Conservation (phyloP, 1,140 invertebrate species). For the Lepidostoma basale region DNA sequence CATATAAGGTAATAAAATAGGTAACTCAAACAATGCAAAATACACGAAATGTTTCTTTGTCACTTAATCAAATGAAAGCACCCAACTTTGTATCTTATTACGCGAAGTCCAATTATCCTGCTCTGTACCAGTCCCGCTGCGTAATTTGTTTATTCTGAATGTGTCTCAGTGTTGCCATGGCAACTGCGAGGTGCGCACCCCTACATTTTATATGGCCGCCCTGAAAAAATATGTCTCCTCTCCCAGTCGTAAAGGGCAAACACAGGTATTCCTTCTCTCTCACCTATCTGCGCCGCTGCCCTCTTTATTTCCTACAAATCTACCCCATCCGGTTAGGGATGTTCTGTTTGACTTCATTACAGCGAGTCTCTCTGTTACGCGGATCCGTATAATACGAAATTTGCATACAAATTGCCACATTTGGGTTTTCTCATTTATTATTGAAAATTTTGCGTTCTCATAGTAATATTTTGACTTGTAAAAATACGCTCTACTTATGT, state of each 20-base stretch:
- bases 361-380: neutral
- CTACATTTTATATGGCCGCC: constrained; percentile 39
- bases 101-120: constrained; percentile 6
- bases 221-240: constrained; percentile 45
- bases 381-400: neutral
- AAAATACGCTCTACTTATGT: too few relatives aligned
- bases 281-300: constrained; percentile 7
- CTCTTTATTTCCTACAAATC: constrained; percentile 29
- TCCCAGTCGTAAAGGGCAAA: constrained; percentile 44
- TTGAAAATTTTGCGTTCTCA: too few relatives aligned
- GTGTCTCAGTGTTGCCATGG: constrained; percentile 37
- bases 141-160: constrained; percentile 46
- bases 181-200: constrained; percentile 33
- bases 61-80: neutral
- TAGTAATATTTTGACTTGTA: too few relatives aligned
- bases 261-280: constrained; percentile 39
- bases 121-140: neutral
- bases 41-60: neutral
- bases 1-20: neutral
- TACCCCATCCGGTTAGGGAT: constrained; percentile 16
- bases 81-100: too few relatives aligned
- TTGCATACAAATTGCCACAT: too few relatives aligned
- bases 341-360: neutral
- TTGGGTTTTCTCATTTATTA: too few relatives aligned
- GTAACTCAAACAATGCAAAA: neutral